phyloP scores from a whole-genome alignment of 2,797 vertebrate species.

The Trematomus bernacchii region DNA sequence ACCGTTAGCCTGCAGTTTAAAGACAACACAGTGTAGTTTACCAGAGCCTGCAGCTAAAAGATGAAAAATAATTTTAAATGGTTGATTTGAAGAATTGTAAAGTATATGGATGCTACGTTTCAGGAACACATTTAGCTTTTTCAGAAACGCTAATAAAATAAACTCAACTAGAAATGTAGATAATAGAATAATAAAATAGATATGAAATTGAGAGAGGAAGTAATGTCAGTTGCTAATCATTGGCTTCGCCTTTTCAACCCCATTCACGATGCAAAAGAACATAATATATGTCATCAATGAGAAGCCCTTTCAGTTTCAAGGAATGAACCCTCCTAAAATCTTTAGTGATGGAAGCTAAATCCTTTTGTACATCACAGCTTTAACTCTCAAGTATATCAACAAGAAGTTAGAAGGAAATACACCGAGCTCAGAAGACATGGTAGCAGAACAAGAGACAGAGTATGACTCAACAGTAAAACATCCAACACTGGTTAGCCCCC shows the following conservation, averaged over 20 bases:
- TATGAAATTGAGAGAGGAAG: neutral
- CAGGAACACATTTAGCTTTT: neutral
- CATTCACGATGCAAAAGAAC: neutral
- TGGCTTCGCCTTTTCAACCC: neutral
- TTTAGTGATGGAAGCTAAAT: constrained; percentile 4
- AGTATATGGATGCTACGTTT: too few species aligned
- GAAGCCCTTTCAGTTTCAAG: neutral
- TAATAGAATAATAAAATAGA: neutral
- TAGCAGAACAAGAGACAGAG: constrained; percentile 30
- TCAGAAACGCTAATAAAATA: neutral
- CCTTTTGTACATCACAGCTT: constrained; percentile 1
- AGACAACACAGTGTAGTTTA: too few species aligned
- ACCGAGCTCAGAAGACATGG: constrained; percentile 27
- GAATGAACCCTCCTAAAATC: neutral
- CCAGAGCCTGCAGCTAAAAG: too few species aligned
- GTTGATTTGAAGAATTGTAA: too few species aligned
- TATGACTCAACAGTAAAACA: constrained; percentile 67
- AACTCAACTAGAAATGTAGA: neutral
- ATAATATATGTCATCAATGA: neutral
- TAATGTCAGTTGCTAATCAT: constrained; percentile 4
- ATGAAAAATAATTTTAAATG: too few species aligned
- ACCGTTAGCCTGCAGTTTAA: too few species aligned
- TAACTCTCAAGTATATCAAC: neutral
- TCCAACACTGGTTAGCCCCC: constrained; percentile 59
- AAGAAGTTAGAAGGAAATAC: constrained; percentile 7